Percentiles rank a stretch among this genome's conserved stretches.
Conservation (phyloP, 2,797 vertebrate species). For the Schizopygopsis malacanthus region DNA sequence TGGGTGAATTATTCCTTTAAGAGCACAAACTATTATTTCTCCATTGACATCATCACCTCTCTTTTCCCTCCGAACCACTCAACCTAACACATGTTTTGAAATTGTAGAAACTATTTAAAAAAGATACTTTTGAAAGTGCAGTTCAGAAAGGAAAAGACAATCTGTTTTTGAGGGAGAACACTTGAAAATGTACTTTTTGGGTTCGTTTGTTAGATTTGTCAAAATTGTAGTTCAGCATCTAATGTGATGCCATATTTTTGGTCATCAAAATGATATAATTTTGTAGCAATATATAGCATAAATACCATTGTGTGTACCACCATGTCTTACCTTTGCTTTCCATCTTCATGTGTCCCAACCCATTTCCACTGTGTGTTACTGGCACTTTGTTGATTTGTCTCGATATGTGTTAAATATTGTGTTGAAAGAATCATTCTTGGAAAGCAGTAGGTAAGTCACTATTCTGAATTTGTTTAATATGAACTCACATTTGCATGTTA, state of each 20-base stretch:
- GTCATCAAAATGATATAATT: neutral
- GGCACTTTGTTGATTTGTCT: slow-evolving; percentile 29
- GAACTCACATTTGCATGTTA: no score
- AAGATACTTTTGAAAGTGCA: neutral
- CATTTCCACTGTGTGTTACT: slow-evolving; percentile 18
- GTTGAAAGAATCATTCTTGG: neutral
- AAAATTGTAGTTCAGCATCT: neutral
- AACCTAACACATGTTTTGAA: slow-evolving; percentile 4
- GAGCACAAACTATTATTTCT: slow-evolving; percentile 22
- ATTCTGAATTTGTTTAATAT: no score
- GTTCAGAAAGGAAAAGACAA: neutral
- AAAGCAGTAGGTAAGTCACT: neutral
- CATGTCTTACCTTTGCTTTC: neutral
- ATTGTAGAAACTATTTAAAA: neutral
- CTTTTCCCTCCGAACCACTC: slow-evolving; percentile 34
- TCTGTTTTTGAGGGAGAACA: neutral
- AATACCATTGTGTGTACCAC: neutral
- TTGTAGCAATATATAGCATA: neutral
- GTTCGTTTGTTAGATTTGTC: neutral
- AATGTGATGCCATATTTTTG: neutral
- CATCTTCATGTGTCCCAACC: slow-evolving; percentile 6
- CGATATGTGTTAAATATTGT: slow-evolving; percentile 11
- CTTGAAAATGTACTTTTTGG: neutral
- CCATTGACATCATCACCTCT: slow-evolving; percentile 39
- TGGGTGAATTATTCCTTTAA: neutral